Base-by-base conservation (phyloP, 2,113 vertebrate species). In the Campylorhamphus procurvoides region DNA sequence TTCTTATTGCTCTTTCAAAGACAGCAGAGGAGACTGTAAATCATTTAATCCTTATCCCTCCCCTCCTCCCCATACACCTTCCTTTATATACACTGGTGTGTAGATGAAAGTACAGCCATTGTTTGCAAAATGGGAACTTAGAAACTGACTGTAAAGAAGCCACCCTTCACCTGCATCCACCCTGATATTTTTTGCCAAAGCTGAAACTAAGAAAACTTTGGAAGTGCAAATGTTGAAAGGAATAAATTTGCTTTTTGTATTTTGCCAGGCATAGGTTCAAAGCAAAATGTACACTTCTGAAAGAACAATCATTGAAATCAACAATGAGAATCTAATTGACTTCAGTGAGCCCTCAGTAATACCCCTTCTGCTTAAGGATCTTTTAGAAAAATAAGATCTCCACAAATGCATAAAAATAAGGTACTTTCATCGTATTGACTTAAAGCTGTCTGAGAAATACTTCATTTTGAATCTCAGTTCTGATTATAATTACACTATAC, bases 381-480 rank as follows among this genome's bases (percentile, higher is more conserved):
- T 79, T 22, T 25, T 68, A 46, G 27, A 79, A 93, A 95, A 87
- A 58, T 42, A 73, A 79, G 14, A 87, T 46, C 19, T 93, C 24
- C 8, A 37, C 31, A 85, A 68, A 89, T 50, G 53, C 78, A 83
- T 60, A 68, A 75, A 83, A 87, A 96, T 87, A 91, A 89, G 50
- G 46, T 73, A 82, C 25, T 89, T 84, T 33, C 44, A 68, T 82
- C 78, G 22, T 69, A 73, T 85, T 96, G 55, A 49, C 63, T 87
- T 96, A 77, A 77, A 85, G 63, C 29, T 74, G 72, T 92, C 85
- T 95, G 66, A 79, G 60, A 93, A 89, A 82, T 82, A 95, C 63
- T 94, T 93, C 23, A 31, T 66, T 63, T 85, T 96, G 73, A 59
- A 72, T 94, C 64, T 91, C 23, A 78, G 44, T 78, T 10, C 29